These are phyloP conservation scores for Glomeris marginata DNA, from an alignment of 2,888 invertebrate species.

Conservation along the genomic window DNA sequence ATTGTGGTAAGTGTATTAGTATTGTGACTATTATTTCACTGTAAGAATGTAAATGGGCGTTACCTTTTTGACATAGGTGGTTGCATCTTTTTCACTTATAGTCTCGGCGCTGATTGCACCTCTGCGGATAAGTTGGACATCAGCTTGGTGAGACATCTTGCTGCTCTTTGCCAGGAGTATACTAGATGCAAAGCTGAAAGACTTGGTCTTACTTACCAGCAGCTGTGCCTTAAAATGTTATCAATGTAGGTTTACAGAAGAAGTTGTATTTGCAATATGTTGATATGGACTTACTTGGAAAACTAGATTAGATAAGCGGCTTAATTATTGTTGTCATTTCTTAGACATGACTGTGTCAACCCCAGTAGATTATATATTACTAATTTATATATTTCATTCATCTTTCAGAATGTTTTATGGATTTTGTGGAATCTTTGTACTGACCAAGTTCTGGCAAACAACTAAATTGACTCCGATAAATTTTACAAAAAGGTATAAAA, in stretches of 20 bases:
- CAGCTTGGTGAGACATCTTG: conserved; percentile 62
- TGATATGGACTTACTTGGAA: too few relatives aligned
- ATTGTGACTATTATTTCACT: not conserved
- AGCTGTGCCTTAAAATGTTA: conserved; percentile 17
- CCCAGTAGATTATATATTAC: too few relatives aligned
- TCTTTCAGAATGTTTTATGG: too few relatives aligned
- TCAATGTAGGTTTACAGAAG: too few relatives aligned
- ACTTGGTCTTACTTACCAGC: conserved; percentile 16
- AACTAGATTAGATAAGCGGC: too few relatives aligned
- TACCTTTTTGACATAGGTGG: conserved; percentile 95
- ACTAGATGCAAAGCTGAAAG: conserved; percentile 20
- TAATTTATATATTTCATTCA: conserved; percentile 30
- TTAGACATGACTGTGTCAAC: too few relatives aligned
- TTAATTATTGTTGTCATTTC: too few relatives aligned
- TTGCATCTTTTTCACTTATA: conserved; percentile 94
- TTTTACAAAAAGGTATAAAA: too few relatives aligned
- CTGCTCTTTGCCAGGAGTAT: conserved; percentile 49
- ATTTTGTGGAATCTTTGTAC: too few relatives aligned
- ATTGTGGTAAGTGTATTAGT: not conserved
- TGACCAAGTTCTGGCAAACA: too few relatives aligned
- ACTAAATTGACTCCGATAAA: too few relatives aligned
- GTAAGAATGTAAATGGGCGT: conserved; percentile 17
- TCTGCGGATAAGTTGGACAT: conserved; percentile 40
- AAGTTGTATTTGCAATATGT: too few relatives aligned
- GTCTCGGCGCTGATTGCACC: conserved; percentile 98